Evolutionary conservation across 2,888 invertebrate genomes (phyloP).

Genomic region (Labia minor): DNA sequence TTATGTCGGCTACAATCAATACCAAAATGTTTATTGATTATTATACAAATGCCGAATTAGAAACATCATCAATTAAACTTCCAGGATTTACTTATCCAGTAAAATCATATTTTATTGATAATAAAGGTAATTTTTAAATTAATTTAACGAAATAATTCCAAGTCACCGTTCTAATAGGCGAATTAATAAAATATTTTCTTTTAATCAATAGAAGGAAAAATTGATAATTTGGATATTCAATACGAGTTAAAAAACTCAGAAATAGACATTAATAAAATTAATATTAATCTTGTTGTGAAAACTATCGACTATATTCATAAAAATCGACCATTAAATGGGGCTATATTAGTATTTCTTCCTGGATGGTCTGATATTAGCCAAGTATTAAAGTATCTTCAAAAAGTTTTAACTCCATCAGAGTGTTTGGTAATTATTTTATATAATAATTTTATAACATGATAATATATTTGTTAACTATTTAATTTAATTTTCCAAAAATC

Average conservation of each 20-base stretch:
- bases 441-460: constrained; percentile 33
- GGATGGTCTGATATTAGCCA: constrained; percentile 60
- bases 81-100: constrained; percentile 50
- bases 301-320: constrained; percentile 48
- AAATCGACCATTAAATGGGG: constrained; percentile 46
- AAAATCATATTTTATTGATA: constrained; percentile 44
- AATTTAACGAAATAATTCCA: no score
- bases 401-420: constrained; percentile 22
- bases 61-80: constrained; percentile 35
- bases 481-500: background rate
- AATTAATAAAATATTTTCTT: no score
- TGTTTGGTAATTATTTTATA: constrained; percentile 18
- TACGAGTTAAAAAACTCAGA: no score
- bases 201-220: no score
- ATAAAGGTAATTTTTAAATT: constrained; percentile 18
- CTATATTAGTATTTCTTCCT: constrained; percentile 62
- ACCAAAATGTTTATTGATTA: constrained; percentile 49
- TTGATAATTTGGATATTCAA: no score
- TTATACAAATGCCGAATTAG: constrained; percentile 31
- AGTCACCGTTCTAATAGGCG: no score
- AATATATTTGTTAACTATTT: constrained; percentile 21
- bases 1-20: constrained; percentile 67
- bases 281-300: constrained; percentile 35
- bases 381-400: constrained; percentile 41
- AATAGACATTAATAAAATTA: background rate